phyloP scores from a whole-genome alignment of 2,797 vertebrate genomes.

The Pogonophryne albipinna region DNA sequence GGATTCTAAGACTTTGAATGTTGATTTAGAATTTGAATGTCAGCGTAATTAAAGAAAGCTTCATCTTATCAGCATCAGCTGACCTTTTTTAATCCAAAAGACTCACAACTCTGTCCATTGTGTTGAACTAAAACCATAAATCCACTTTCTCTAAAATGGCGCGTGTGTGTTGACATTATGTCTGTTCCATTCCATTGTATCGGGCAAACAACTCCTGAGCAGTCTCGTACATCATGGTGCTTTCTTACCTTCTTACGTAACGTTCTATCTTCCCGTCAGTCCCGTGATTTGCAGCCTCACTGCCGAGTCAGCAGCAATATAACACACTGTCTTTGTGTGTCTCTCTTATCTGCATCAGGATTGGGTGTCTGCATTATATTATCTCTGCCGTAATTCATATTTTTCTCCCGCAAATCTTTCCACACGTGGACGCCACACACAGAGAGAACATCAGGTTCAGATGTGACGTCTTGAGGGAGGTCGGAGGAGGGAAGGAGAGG shows the following conservation, averaged over 20 bases:
- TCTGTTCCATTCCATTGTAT: background rate
- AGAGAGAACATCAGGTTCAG: background rate
- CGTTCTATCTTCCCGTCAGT: slow-evolving; percentile 10
- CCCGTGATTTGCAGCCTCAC: slow-evolving; percentile 34
- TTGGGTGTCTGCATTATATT: slow-evolving; percentile 24
- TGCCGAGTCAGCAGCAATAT: slow-evolving; percentile 46
- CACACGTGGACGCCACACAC: background rate
- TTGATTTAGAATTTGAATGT: no score
- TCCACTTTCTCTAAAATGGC: background rate
- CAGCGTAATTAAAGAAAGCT: no score
- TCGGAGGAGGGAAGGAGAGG: background rate
- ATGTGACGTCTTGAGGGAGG: slow-evolving; percentile 3
- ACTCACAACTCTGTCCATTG: background rate
- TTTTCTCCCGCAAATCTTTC: background rate
- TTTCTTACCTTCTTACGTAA: slow-evolving; percentile 44
- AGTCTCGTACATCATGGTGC: background rate
- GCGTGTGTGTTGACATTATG: no score
- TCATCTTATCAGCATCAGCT: no score
- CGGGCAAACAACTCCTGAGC: background rate
- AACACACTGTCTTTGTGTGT: background rate
- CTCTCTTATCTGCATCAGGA: slow-evolving; percentile 27
- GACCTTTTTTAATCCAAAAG: no score
- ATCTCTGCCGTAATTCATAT: slow-evolving; percentile 30
- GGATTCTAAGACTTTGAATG: slow-evolving; percentile 5
- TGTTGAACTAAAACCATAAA: background rate